Conservation (phyloP, 2,797 vertebrate species). For the Setipinna tenuifilis region DNA sequence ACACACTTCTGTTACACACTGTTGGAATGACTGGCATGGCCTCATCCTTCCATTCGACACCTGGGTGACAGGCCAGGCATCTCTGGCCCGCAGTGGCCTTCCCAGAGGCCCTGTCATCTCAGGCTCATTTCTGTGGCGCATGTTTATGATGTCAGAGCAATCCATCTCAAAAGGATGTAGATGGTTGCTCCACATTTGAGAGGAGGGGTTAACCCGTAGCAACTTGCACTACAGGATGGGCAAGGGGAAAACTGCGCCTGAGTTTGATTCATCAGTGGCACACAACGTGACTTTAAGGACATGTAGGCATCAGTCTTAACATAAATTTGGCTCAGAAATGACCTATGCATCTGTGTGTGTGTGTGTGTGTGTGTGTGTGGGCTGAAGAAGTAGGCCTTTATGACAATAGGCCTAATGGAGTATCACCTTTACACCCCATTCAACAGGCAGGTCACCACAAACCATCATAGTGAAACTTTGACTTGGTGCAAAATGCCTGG, state of each 20-base stretch:
- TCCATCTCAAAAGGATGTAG: background rate
- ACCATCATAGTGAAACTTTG: background rate
- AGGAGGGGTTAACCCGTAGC: background rate
- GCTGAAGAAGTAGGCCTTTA: background rate
- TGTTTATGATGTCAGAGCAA: background rate
- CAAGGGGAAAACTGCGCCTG: background rate
- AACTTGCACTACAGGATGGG: background rate
- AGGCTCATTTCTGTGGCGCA: background rate
- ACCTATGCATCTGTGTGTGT: constrained; percentile 47
- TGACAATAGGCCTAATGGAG: background rate
- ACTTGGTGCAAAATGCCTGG: background rate
- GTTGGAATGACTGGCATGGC: background rate
- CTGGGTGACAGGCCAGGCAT: background rate
- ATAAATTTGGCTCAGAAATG: background rate
- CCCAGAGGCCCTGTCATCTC: background rate
- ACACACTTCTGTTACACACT: background rate
- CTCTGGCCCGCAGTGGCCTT: background rate
- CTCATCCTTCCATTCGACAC: background rate
- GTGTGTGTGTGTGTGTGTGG: background rate
- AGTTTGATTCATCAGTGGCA: background rate
- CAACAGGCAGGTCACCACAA: background rate
- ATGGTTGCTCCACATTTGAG: background rate
- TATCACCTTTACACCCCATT: background rate
- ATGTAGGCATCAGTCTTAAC: background rate
- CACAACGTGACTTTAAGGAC: background rate